phyloP scores from a whole-genome alignment of 2,113 vertebrate species.

The Pangasianodon hypophthalmus region DNA sequence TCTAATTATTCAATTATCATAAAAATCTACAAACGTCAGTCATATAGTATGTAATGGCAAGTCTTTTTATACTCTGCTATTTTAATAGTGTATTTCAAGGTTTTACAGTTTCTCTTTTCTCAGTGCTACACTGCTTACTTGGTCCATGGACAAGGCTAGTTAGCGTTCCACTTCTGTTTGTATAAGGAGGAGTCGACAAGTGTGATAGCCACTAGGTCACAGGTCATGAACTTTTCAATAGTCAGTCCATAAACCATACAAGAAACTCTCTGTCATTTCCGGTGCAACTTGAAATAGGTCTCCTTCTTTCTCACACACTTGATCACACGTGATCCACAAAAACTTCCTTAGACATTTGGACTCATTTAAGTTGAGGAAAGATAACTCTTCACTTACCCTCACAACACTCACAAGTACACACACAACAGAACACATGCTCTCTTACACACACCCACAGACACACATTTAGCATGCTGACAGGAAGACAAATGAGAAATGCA shows the following conservation, averaged over 20 bases:
- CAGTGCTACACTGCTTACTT: not conserved
- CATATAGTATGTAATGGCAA: not conserved
- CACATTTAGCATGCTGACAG: constrained; percentile 29
- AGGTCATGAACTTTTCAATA: constrained; percentile 42
- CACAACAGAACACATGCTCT: not conserved
- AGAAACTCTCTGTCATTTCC: constrained; percentile 21
- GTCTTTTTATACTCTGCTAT: not conserved
- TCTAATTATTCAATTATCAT: not conserved
- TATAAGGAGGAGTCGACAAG: constrained; percentile 45
- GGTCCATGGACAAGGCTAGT: constrained; percentile 15
- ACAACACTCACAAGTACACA: not conserved
- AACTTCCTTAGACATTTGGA: not conserved
- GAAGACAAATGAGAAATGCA: constrained; percentile 37
- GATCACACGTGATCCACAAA: not conserved
- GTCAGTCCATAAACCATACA: constrained; percentile 36
- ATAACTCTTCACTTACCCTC: not conserved
- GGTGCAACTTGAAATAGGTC: constrained; percentile 13
- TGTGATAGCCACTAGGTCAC: constrained; percentile 43
- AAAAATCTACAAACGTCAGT: not conserved
- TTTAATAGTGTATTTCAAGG: not conserved
- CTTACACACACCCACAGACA: not conserved
- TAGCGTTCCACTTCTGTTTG: constrained; percentile 24
- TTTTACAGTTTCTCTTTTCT: not conserved
- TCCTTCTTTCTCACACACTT: constrained; percentile 1
- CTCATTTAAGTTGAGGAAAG: not conserved